A percentile compares a stretch with the other conserved stretches of the same genome.
Conservation (phyloP, 1,140 invertebrate species). For the Nephila pilipes region DNA sequence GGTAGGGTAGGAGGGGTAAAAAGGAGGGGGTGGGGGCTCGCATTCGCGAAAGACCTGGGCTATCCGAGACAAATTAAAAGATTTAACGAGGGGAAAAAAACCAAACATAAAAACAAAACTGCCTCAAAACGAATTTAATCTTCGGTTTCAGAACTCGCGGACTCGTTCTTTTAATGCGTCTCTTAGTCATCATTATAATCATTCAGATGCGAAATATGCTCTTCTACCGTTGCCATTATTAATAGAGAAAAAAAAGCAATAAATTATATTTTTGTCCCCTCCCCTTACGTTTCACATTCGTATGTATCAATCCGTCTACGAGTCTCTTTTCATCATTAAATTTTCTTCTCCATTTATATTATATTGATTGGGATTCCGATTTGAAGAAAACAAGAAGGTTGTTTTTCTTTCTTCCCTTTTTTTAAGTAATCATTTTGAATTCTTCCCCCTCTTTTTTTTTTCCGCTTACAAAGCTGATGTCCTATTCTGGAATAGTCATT, state of each 20-base stretch:
- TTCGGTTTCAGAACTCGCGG: constrained; percentile 59
- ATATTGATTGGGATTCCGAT: constrained; percentile 68
- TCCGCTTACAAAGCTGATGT: constrained; percentile 32
- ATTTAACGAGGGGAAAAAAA: constrained; percentile 65
- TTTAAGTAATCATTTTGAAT: constrained; percentile 58
- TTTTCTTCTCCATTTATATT: constrained; percentile 66
- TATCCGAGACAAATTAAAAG: constrained; percentile 72
- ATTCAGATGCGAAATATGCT: constrained; percentile 61
- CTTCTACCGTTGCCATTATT: constrained; percentile 62
- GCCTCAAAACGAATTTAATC: constrained; percentile 47
- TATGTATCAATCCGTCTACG: constrained; percentile 52
- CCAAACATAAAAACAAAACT: constrained; percentile 48
- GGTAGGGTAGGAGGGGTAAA: not conserved
- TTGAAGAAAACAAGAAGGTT: constrained; percentile 61
- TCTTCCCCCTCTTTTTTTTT: constrained; percentile 2
- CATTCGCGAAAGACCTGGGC: constrained; percentile 21
- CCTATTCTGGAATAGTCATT: constrained; percentile 53
- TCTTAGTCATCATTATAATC: constrained; percentile 58
- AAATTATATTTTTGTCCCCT: constrained; percentile 56
- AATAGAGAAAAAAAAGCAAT: constrained; percentile 65
- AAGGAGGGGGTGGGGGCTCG: not conserved
- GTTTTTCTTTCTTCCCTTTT: constrained; percentile 40
- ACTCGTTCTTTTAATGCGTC: constrained; percentile 48
- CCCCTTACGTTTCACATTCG: constrained; percentile 11
- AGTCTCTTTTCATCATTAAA: constrained; percentile 62